Base-by-base conservation (phyloP, 2,113 vertebrate species). In the Osmerus eperlanus region DNA sequence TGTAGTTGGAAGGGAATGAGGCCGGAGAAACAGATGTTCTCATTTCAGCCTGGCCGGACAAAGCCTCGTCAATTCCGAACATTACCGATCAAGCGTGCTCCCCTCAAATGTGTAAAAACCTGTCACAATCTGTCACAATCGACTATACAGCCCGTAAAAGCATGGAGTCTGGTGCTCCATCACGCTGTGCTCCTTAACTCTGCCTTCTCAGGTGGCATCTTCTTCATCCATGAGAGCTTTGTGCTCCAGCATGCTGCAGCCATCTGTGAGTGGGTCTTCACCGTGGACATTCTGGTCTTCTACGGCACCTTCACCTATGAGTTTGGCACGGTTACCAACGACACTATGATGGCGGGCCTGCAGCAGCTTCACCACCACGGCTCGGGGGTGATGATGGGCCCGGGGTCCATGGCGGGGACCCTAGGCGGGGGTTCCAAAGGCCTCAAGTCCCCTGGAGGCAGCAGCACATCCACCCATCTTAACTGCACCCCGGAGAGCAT, bases 271-370 rank as follows among this genome's bases (percentile, higher is more conserved):
- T 97, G 95, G 95, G 92, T 94, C 74, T 97, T 95, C 59, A 95
- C 95, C 3, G 92, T 97, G 2, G 94, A 94, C 88, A 94, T 97
- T 85, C 90, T 97, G 56, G 79, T 96, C 68, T 97, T 96, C 84
- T 97, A 96, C 0, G 95, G 95, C 59, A 96, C 95, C 71, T 96
- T 96, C 90, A 94, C 94, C 83, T 96, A 96, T 0, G 95, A 97
- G 87, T 97, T 96, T 0, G 95, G 95, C 74, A 91, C 94, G 0
- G 87, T 97, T 77, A 95, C 93, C 86, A 92, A 88, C 1, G 94
- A 96, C 67, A 97, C 95, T 15, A 79, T 97, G 83, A 92, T 96
- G 89, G 92, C 91, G 0, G 94, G 92, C 0, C 84, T 97, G 77
- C 94, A 95, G 86, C 91, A 91, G 53, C 68, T 82, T 56, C 81